Evolutionary conservation across 2,797 vertebrate genomes (phyloP), one percentile per base, ranked within the genome.

Genomic region (Bradypodion ventrale): DNA sequence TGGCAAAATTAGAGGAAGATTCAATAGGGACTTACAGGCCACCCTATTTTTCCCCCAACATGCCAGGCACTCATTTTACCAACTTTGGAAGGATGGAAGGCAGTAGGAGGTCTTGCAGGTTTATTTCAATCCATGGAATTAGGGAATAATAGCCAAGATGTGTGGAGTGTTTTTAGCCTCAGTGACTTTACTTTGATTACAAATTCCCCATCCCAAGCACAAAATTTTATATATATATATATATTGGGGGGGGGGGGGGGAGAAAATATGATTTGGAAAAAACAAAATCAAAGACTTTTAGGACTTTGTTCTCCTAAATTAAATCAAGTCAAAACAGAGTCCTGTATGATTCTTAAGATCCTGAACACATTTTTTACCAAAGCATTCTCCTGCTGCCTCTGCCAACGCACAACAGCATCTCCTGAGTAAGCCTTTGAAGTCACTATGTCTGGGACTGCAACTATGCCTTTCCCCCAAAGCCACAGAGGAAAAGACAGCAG

Each of bases 381-480:
- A 49, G 25, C 15, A 49, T 44, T 77, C 37, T 63, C 66, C 29
- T 59, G 23, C 21, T 27, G 49, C 65, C 73, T 77, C 46, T 74
- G 66, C 56, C 35, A n/a, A 42, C 46, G 19, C 29, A 25, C 27
- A 1, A n/a, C 2, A 9, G 68, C 46, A 66, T 73, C 23, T 65
- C 35, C n/a, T 10, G 35, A 78, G 16, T 69, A 42, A 56, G 42
- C 65, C 35, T 86, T 82, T 86, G 74, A 86, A 82, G 80, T 42
- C 49, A 73, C 29, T n/a, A n/a, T 46, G 40, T 27, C 46, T 69
- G 46, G 60, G 72, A 79, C 46, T 79, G 75, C 68, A 78, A 75
- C 80, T 66, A 29, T 52, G 83, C 52, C 52, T 56, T 4, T 5
- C 16, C 19, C 75, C 35, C 80, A 87, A n/a, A 74, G 21, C 69